Percentiles rank a stretch among this genome's conserved stretches.
phyloP scores from a whole-genome alignment of 2,113 vertebrate species.

The Limnothrissa miodon region DNA sequence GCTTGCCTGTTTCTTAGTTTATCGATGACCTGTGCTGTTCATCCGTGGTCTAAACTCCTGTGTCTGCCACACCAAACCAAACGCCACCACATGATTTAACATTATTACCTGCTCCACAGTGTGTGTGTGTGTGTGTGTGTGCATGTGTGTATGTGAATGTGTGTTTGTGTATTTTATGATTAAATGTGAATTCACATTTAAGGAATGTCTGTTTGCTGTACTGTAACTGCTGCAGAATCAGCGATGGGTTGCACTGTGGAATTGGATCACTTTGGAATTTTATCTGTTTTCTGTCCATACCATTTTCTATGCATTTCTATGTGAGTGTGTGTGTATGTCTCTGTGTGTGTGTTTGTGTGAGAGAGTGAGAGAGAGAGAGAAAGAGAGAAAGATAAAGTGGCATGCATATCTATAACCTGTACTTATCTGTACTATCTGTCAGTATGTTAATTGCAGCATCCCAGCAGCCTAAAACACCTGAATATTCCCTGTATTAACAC shows the following conservation, averaged over 20 bases:
- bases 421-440: too few relatives aligned
- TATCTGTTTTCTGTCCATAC: too few relatives aligned
- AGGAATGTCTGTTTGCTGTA: neutral
- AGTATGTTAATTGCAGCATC: neutral
- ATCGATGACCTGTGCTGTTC: constrained; percentile 50
- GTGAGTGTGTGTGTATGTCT: neutral
- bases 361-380: neutral
- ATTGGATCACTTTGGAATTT: too few relatives aligned
- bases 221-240: neutral
- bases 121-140: neutral
- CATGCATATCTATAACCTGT: too few relatives aligned
- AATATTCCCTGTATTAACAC: neutral
- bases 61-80: constrained; percentile 40
- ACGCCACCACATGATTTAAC: constrained; percentile 49
- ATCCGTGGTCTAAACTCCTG: constrained; percentile 33
- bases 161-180: neutral
- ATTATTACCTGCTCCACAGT: constrained; percentile 30
- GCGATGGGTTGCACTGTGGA: neutral
- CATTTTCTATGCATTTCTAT: neutral
- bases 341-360: neutral
- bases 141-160: neutral
- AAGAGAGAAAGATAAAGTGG: too few relatives aligned
- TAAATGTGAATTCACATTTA: too few relatives aligned
- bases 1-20: neutral
- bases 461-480: neutral